These are phyloP conservation scores for Calameuta idolon DNA, from an alignment of 2,888 invertebrate species.

Conservation along the genomic window DNA sequence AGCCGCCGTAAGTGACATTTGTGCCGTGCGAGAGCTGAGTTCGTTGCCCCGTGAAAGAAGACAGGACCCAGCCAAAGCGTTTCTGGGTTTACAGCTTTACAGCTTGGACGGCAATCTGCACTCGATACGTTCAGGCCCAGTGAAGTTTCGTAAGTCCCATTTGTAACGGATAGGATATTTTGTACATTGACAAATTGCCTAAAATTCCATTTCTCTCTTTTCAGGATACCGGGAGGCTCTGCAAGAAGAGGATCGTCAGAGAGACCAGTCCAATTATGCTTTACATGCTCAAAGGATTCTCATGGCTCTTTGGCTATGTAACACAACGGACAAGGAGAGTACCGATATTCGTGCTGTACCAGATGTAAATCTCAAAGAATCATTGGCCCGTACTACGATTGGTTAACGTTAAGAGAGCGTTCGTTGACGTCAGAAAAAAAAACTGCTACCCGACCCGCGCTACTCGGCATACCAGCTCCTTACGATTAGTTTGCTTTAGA, in stretches of 20 bases:
- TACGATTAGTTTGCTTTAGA: conserved; percentile 19
- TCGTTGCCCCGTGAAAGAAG: conserved; percentile 58
- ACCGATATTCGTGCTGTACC: background rate
- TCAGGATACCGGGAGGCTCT: background rate
- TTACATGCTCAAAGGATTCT: background rate
- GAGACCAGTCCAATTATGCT: background rate
- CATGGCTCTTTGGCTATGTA: background rate
- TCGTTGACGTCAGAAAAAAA: conserved; percentile 6
- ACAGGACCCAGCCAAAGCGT: conserved; percentile 41
- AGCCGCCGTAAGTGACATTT: conserved; percentile 20
- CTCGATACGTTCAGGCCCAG: background rate
- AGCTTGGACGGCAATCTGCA: background rate
- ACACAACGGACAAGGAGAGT: background rate
- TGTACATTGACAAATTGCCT: background rate
- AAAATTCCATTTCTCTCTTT: background rate
- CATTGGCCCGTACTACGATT: background rate
- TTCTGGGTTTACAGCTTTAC: conserved; percentile 51
- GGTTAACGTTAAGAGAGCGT: background rate
- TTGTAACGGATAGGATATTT: background rate
- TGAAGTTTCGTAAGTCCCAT: background rate
- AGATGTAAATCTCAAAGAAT: background rate
- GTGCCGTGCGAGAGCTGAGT: conserved; percentile 35
- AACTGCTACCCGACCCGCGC: background rate
- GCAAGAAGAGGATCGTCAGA: background rate
- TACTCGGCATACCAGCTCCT: background rate